Conservation (phyloP, 1,140 invertebrate genomes). For the Laupala kohalensis region DNA sequence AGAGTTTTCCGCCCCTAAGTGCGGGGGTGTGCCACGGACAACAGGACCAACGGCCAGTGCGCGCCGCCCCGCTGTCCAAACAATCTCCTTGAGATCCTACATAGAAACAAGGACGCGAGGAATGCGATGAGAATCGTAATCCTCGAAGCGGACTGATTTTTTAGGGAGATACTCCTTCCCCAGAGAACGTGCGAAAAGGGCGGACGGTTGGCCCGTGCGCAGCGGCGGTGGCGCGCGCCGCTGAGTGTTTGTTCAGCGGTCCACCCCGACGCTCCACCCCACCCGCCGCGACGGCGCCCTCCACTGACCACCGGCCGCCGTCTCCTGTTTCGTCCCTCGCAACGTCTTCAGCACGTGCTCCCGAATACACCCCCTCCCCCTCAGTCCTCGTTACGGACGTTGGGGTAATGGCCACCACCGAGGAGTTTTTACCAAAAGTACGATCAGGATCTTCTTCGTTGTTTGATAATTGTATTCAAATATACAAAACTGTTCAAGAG, state of each 20-base stretch:
- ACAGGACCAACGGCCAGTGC: background rate
- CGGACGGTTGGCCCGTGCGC: background rate
- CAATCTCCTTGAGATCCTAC: background rate
- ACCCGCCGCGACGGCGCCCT: background rate
- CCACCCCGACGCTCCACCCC: background rate
- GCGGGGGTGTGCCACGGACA: too few species aligned
- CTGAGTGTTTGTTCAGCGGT: background rate
- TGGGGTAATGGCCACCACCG: too few species aligned
- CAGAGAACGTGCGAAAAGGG: background rate
- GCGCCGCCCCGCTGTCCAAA: background rate
- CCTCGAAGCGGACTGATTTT: background rate
- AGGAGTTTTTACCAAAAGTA: too few species aligned
- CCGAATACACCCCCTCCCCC: too few species aligned
- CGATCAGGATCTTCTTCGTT: too few species aligned
- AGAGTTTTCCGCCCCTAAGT: background rate
- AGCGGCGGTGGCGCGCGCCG: too few species aligned
- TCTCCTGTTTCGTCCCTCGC: too few species aligned
- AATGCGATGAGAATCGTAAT: background rate
- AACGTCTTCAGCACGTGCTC: too few species aligned
- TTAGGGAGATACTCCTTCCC: background rate
- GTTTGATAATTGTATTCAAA: too few species aligned
- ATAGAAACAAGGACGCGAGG: background rate
- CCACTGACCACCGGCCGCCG: too few species aligned
- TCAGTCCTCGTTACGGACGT: too few species aligned
- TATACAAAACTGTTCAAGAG: too few species aligned